Evolutionary conservation across 2,113 vertebrate genomes (phyloP).

Genomic region (Crocuta crocuta): DNA sequence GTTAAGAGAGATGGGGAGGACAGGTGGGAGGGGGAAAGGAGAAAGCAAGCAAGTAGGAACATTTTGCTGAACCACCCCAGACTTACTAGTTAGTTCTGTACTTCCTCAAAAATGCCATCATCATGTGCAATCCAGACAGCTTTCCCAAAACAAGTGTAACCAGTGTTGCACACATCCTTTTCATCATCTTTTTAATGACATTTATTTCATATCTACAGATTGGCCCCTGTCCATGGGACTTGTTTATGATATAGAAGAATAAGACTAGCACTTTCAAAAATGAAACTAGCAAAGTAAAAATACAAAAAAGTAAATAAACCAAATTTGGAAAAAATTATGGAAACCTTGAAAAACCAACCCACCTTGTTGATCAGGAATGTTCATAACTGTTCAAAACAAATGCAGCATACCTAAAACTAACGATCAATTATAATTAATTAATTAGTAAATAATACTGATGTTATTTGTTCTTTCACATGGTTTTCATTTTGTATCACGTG

Average conservation of each 20-base stretch:
- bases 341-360: neutral
- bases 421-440: neutral
- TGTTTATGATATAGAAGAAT: neutral
- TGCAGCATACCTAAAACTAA: neutral
- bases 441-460: neutral
- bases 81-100: neutral
- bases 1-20: too few species aligned
- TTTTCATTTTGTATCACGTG: neutral
- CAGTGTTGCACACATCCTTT: neutral
- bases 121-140: neutral
- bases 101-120: neutral
- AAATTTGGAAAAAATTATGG: neutral
- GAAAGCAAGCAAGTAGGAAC: neutral
- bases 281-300: constrained; percentile 12
- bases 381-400: constrained; percentile 6
- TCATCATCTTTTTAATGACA: neutral
- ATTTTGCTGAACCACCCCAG: neutral
- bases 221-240: neutral
- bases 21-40: neutral
- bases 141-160: neutral
- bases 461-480: neutral
- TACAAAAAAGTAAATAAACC: neutral
- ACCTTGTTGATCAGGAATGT: neutral
- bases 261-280: neutral
- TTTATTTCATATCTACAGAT: neutral